phyloP scores from a whole-genome alignment of 2,888 invertebrate genomes.

The Chaetogeoica ovagalla region DNA sequence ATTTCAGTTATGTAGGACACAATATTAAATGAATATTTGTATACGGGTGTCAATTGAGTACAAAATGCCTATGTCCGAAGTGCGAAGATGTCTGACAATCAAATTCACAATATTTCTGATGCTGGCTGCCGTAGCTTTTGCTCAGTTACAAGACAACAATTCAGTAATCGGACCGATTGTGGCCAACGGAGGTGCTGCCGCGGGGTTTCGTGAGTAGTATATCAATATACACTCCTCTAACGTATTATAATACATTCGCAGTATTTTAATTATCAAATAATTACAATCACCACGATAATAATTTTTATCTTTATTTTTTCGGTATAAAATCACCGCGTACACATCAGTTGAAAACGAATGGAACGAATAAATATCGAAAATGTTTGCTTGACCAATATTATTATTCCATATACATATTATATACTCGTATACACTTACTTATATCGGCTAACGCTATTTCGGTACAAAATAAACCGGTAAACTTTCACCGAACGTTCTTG shows the following conservation, averaged over 20 bases:
- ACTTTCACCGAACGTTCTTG: constrained; percentile 39
- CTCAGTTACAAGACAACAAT: constrained; percentile 25
- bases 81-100: constrained; percentile 44
- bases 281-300: too few relatives aligned
- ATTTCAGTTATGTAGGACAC: constrained; percentile 28
- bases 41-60: constrained; percentile 46
- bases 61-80: constrained; percentile 50
- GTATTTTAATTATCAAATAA: not conserved
- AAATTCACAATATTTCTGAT: constrained; percentile 42
- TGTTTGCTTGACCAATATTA: constrained; percentile 12
- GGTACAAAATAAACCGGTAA: constrained; percentile 32
- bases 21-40: constrained; percentile 43
- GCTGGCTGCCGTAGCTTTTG: constrained; percentile 17
- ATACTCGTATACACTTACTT: not conserved
- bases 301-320: too few relatives aligned
- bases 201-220: constrained; percentile 31
- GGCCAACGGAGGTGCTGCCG: constrained; percentile 30
- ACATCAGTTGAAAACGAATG: too few relatives aligned
- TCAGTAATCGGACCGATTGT: constrained; percentile 2
- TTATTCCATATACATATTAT: not conserved
- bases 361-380: not conserved
- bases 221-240: too few relatives aligned
- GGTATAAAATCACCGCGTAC: too few relatives aligned
- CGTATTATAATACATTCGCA: too few relatives aligned
- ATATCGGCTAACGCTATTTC: not conserved